Evolutionary conservation across 2,797 vertebrate species (phyloP).

Genomic region (Tapirus indicus): DNA sequence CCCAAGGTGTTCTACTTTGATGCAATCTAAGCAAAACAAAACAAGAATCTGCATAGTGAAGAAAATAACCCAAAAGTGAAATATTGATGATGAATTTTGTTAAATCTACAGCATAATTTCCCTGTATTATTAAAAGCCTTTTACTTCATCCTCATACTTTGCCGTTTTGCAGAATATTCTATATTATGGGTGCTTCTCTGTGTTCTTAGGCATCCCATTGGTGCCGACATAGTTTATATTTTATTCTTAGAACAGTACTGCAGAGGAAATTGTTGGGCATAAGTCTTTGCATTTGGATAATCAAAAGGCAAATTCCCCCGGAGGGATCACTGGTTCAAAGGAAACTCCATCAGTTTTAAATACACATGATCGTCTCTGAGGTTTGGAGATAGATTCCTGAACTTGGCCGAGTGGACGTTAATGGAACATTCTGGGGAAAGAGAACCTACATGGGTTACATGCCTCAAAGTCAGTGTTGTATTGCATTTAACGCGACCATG

Average conservation of each 20-base stretch:
- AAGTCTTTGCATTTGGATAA: not conserved
- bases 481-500: fast-evolving
- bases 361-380: fast-evolving
- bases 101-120: fast-evolving
- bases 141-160: fast-evolving
- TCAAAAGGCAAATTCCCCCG: fast-evolving
- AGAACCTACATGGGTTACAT: not conserved
- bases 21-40: not conserved
- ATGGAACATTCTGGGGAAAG: not conserved
- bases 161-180: not conserved
- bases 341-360: not conserved
- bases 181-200: fast-evolving
- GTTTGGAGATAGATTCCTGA: not conserved
- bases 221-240: fast-evolving
- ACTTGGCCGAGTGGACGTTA: not conserved
- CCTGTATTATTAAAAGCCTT: fast-evolving
- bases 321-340: not conserved
- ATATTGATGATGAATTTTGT: fast-evolving
- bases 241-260: too few species aligned
- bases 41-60: fast-evolving
- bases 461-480: fast-evolving
- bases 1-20: not conserved
- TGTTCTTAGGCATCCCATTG: fast-evolving
- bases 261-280: fast-evolving
- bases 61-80: not conserved